These are phyloP conservation scores for Cryptoprocta ferox DNA, from an alignment of 2,797 vertebrate species.

Conservation along the genomic window DNA sequence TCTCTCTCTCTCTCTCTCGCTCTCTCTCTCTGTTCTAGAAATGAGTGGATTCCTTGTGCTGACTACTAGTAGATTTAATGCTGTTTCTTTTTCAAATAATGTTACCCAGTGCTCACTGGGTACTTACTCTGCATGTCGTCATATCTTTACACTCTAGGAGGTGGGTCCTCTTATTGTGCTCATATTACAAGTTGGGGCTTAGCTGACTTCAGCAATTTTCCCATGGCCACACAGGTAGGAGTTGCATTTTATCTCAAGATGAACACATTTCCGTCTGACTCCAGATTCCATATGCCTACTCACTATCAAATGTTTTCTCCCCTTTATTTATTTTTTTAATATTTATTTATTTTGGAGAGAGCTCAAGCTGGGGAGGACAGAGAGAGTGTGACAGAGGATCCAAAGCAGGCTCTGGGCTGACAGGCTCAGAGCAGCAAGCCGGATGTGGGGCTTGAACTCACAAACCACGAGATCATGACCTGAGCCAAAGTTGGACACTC, in stretches of 20 bases:
- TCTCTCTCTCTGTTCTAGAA: neutral
- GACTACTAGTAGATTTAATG: neutral
- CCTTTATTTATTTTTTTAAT: no score
- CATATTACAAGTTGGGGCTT: neutral
- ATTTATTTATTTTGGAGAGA: no score
- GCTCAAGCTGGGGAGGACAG: no score
- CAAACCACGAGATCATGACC: no score
- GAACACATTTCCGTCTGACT: neutral
- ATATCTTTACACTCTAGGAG: neutral
- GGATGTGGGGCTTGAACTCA: no score
- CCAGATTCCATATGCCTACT: neutral
- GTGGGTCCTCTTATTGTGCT: neutral
- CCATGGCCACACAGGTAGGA: neutral
- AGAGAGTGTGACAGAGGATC: no score
- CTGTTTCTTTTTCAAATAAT: conserved; percentile 1
- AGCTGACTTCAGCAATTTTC: neutral
- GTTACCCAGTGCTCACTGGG: neutral
- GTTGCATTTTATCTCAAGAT: conserved; percentile 11
- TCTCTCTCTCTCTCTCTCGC: neutral
- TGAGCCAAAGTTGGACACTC: no score
- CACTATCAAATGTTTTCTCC: neutral
- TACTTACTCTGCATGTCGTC: neutral
- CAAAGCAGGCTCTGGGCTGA: no score
- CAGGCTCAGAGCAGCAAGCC: no score
- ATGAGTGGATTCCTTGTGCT: neutral